A percentile compares a stretch with the other conserved stretches of the same genome.
phyloP scores from a whole-genome alignment of 2,888 invertebrate species.

The Drosophila bunnanda region DNA sequence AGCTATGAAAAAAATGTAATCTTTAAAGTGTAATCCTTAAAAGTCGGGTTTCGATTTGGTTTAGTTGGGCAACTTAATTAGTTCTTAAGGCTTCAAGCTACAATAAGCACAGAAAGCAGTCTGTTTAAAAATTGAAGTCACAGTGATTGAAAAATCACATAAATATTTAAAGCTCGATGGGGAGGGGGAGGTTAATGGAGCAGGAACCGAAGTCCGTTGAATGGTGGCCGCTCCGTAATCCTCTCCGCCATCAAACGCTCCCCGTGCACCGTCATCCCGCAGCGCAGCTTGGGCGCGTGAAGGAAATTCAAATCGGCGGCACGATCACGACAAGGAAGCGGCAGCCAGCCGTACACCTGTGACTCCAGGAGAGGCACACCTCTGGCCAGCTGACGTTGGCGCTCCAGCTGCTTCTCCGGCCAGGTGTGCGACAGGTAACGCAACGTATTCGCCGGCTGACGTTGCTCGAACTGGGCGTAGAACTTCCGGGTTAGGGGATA shows the following conservation, averaged over 20 bases:
- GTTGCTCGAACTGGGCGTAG: slow-evolving; percentile 72
- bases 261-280: slow-evolving; percentile 81
- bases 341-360: slow-evolving; percentile 82
- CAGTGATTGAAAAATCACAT: slow-evolving; percentile 5
- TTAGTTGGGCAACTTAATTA: slow-evolving; percentile 6
- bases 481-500: slow-evolving; percentile 78
- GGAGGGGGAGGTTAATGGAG: slow-evolving; percentile 53
- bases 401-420: slow-evolving; percentile 45
- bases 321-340: slow-evolving; percentile 52
- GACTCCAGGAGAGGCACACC: slow-evolving; percentile 77
- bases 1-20: slow-evolving; percentile 1
- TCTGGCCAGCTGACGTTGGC: slow-evolving; percentile 39
- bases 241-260: slow-evolving; percentile 79
- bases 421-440: slow-evolving; percentile 36
- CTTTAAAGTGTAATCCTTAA: neutral
- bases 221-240: slow-evolving; percentile 79
- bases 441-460: slow-evolving; percentile 41
- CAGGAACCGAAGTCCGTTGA: slow-evolving; percentile 80
- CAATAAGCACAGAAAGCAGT: slow-evolving; percentile 7
- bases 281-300: slow-evolving; percentile 79
- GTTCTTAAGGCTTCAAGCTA: slow-evolving; percentile 3
- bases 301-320: slow-evolving; percentile 71
- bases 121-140: neutral
- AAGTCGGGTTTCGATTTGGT: neutral
- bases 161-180: neutral